These are phyloP conservation scores for Trematomus loennbergii DNA, from an alignment of 2,113 vertebrate species.

Conservation along the genomic window DNA sequence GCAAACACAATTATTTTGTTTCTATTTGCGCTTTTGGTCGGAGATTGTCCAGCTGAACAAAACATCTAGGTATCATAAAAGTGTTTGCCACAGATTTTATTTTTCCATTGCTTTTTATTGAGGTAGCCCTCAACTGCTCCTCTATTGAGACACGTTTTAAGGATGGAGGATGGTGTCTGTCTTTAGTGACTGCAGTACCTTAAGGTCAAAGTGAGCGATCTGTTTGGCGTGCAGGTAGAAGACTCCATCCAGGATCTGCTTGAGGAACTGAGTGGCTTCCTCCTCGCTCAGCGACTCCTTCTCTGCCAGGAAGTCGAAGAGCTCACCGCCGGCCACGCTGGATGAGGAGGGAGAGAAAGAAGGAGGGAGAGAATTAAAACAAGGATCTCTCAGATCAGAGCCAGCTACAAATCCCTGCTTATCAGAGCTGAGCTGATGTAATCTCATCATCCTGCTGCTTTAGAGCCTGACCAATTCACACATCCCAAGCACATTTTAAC, in stretches of 20 bases:
- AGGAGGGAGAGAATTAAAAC: constrained; percentile 27
- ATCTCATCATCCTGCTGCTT: constrained; percentile 67
- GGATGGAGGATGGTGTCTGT: not conserved
- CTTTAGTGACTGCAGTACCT: constrained; percentile 81
- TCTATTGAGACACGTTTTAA: no score
- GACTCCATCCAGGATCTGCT: constrained; percentile 98
- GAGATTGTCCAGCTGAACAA: no score
- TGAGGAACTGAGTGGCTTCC: constrained; percentile 98
- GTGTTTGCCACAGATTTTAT: no score
- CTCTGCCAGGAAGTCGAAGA: constrained; percentile 98
- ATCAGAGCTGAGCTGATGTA: constrained; percentile 59
- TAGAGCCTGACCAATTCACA: constrained; percentile 52
- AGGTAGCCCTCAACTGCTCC: no score
- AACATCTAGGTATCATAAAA: no score
- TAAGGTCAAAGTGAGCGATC: constrained; percentile 98
- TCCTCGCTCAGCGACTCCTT: constrained; percentile 98
- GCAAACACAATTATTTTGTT: no score
- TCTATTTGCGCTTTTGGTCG: no score
- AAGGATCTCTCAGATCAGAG: constrained; percentile 53
- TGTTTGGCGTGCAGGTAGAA: constrained; percentile 95
- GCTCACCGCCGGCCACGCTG: constrained; percentile 97
- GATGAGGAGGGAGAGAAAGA: not conserved
- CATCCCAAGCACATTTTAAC: constrained; percentile 7
- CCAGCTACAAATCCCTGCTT: constrained; percentile 63
- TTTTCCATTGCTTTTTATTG: no score